These are phyloP conservation scores for Tinea trinotella DNA, from an alignment of 2,888 invertebrate species.

Conservation along the genomic window DNA sequence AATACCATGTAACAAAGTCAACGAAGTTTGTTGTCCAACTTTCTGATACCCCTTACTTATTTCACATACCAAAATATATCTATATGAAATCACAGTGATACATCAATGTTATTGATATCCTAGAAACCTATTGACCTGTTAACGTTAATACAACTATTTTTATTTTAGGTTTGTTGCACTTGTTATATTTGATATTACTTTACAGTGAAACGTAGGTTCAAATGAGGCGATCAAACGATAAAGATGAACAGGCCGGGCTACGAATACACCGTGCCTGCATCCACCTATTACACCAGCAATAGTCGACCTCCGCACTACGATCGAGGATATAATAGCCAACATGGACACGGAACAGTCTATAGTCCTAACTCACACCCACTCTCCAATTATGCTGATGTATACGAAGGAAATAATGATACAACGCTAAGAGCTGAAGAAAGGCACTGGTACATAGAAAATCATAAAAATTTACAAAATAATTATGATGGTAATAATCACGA, in stretches of 20 bases:
- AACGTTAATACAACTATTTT: not conserved
- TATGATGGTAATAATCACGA: conserved; percentile 48
- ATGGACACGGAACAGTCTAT: conserved; percentile 47
- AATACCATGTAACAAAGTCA: conserved; percentile 50
- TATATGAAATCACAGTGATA: no score
- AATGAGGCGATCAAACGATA: conserved; percentile 61
- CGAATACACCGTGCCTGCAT: conserved; percentile 64
- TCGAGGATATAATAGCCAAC: conserved; percentile 51
- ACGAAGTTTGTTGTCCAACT: conserved; percentile 43
- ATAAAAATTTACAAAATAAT: conserved; percentile 56
- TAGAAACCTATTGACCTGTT: not conserved
- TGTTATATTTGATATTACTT: not conserved
- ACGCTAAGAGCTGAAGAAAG: conserved; percentile 65
- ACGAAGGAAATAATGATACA: conserved; percentile 68
- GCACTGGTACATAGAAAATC: conserved; percentile 69
- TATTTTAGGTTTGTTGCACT: not conserved
- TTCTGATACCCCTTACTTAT: not conserved
- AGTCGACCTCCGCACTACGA: conserved; percentile 63
- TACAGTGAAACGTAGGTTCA: conserved; percentile 39
- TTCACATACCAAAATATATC: not conserved
- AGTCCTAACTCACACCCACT: conserved; percentile 62
- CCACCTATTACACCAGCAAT: conserved; percentile 57
- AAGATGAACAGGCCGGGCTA: conserved; percentile 71
- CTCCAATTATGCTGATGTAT: conserved; percentile 64
- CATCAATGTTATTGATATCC: not conserved